Base-by-base conservation (phyloP, 2,888 invertebrate genomes). In the Oligia fasciuncula region DNA sequence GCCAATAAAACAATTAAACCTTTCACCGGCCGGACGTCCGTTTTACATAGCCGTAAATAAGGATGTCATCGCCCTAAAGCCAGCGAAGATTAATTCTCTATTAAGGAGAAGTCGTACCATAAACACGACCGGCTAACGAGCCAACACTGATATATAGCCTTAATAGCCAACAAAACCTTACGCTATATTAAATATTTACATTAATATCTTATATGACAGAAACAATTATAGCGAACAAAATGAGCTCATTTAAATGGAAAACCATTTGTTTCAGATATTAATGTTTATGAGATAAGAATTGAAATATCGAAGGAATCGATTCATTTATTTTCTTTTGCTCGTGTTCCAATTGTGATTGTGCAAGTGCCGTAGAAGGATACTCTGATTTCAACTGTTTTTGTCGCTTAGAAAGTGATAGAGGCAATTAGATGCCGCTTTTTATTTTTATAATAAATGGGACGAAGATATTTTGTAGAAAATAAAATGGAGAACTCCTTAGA, bases 11-110 rank as follows among this genome's bases (percentile, higher is more conserved):
- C 93, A 94, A 94, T 94, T 92, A 90, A 82, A 85, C 92, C 94
- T 95, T 94, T 95, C 95, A 91, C 93, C 85, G 29, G 89, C 85
- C 95, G 95, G 95, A 95, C 93, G 91, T 95, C 95, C 94, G 95
- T 91, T 90, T 91, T 90, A 92, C 90, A 91, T 89, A 90, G 88
- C 88, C 89, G 86, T 90, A 88, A 92, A 89, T 90, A 90, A 92
- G 92, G 93, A 94, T 93, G 94, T 91, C 92, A 92, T 91, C 85
- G 94, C 94, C 94, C 93, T 91, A 83, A 89, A 93, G 92, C 91
- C 85, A 81, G 80, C 76, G 83, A 91, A 92, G 93, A 94, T 93
- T 93, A 92, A 92, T 91, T 89, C 80, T 84, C 89, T 81, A 91
- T 90, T 91, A 90, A 88, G 85, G 80, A 80, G 86, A 87, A 89